A percentile compares a stretch with the other conserved stretches of the same genome.
These are phyloP conservation scores for Chiloscyllium plagiosum DNA, from an alignment of 2,113 vertebrate genomes.

Conservation along the genomic window DNA sequence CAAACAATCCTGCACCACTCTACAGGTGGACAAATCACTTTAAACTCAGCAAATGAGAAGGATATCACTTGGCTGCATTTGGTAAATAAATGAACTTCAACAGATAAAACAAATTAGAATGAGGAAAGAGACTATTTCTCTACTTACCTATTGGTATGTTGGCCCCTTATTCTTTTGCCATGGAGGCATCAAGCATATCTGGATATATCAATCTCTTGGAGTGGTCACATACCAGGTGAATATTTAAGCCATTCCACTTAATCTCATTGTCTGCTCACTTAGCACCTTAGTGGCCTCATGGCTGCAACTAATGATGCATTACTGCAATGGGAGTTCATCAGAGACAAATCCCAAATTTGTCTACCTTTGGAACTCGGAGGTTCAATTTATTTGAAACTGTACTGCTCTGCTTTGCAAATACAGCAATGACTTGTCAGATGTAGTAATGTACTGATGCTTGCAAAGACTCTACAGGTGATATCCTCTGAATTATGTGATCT, in stretches of 20 bases:
- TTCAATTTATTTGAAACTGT: background rate
- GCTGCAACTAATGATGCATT: background rate
- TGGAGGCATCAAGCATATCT: background rate
- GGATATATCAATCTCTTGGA: too few species aligned
- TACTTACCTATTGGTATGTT: background rate
- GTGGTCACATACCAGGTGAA: too few species aligned
- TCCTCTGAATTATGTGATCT: background rate
- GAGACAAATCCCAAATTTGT: background rate
- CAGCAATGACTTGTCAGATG: background rate
- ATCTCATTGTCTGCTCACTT: too few species aligned
- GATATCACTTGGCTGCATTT: too few species aligned
- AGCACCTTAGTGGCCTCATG: too few species aligned
- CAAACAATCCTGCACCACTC: too few species aligned
- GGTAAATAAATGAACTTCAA: background rate
- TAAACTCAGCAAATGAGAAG: too few species aligned
- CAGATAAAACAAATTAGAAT: background rate
- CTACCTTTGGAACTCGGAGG: background rate
- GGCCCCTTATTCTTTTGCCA: background rate
- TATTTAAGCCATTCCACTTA: too few species aligned
- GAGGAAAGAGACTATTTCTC: background rate
- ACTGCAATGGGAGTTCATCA: background rate
- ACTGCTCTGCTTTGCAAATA: background rate
- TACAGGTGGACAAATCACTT: too few species aligned
- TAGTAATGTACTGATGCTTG: background rate
- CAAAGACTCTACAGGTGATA: background rate